Percentiles rank a stretch among this genome's conserved stretches.
Conservation (phyloP, 64 coral and sea anemone genomes). For the Trachythela sp. region DNA sequence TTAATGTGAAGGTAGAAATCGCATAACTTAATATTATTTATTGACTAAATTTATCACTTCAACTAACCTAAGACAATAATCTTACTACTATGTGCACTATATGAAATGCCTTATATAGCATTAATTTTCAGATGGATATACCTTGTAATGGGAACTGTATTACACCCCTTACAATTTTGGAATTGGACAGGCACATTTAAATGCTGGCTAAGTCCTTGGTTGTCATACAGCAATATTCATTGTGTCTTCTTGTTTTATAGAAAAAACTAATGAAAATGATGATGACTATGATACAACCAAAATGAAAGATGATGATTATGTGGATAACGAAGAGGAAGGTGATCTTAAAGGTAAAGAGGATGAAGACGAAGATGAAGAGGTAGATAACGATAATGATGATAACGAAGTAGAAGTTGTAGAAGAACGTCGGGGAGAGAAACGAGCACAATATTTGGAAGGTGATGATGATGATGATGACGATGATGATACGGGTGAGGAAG, state of each 20-base stretch:
- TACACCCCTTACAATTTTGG: too few species aligned
- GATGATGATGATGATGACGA: neutral
- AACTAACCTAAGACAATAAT: too few species aligned
- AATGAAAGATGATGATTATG: neutral
- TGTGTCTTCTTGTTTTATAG: neutral
- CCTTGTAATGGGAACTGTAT: too few species aligned
- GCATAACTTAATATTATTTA: too few species aligned
- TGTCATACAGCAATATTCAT: neutral
- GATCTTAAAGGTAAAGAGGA: neutral
- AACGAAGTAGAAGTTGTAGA: neutral
- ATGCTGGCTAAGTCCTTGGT: neutral
- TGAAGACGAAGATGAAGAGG: neutral
- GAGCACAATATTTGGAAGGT: neutral
- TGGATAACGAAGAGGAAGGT: neutral
- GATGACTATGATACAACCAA: neutral
- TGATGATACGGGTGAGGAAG: neutral
- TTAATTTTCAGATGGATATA: too few species aligned
- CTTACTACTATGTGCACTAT: too few species aligned
- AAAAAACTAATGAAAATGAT: neutral
- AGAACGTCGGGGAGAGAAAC: neutral
- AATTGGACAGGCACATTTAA: too few species aligned
- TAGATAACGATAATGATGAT: neutral
- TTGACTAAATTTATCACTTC: too few species aligned
- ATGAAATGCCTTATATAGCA: too few species aligned
- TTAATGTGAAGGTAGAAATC: too few species aligned